A percentile compares a stretch with the other conserved stretches of the same genome.
Conservation (phyloP, 2,888 invertebrate species). For the Caenorhabditis sp. region DNA sequence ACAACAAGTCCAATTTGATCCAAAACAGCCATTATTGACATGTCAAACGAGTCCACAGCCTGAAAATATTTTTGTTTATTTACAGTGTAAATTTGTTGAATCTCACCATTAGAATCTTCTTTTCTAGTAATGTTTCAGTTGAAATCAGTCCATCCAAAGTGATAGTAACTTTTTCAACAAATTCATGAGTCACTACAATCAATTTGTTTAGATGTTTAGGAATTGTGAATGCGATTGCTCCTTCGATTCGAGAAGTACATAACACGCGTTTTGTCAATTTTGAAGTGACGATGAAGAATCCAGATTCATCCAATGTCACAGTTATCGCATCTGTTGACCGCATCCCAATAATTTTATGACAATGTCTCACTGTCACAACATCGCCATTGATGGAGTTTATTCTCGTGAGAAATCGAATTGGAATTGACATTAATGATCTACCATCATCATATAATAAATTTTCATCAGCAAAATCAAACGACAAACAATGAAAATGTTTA, state of each 20-base stretch:
- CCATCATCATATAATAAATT: slow-evolving; percentile 38
- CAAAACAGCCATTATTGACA: slow-evolving; percentile 38
- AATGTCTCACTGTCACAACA: slow-evolving; percentile 31
- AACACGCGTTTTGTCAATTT: slow-evolving; percentile 8
- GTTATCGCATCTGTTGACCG: slow-evolving; percentile 17
- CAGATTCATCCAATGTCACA: slow-evolving; percentile 30
- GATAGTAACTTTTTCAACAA: slow-evolving; percentile 27
- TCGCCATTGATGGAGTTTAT: slow-evolving; percentile 26
- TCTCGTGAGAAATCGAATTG: slow-evolving; percentile 18
- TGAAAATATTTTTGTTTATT: slow-evolving; percentile 8
- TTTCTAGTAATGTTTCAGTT: slow-evolving; percentile 24
- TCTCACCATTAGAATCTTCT: slow-evolving; percentile 25
- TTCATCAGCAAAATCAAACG: slow-evolving; percentile 38
- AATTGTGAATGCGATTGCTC: slow-evolving; percentile 32
- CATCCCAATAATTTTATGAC: slow-evolving; percentile 15
- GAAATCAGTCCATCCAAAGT: slow-evolving; percentile 38
- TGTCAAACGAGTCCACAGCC: slow-evolving; percentile 39
- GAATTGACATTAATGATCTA: slow-evolving; percentile 3
- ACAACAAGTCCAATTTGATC: slow-evolving; percentile 37
- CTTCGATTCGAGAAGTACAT: slow-evolving; percentile 5
- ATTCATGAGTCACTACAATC: slow-evolving; percentile 21
- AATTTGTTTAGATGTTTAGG: slow-evolving; percentile 20
- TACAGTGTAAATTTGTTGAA: background rate
- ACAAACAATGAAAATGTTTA: slow-evolving; percentile 20
- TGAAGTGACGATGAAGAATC: slow-evolving; percentile 32